Base-by-base conservation (phyloP, 2,888 invertebrate species). In the Clivina fossor region DNA sequence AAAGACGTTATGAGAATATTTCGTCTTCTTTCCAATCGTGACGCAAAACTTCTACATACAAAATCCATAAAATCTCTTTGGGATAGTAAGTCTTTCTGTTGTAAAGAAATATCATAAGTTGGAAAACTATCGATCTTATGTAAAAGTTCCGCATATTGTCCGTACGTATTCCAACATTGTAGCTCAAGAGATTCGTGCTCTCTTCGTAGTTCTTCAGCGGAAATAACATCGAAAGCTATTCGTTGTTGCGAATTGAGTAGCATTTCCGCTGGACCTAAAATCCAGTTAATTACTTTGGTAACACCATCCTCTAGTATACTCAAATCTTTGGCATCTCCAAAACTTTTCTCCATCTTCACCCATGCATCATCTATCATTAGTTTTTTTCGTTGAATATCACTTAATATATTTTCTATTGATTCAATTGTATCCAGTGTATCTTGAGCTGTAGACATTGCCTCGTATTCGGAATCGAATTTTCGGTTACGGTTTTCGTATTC, bases 61-160 rank as follows among this genome's bases (percentile, higher is more conserved):
- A 86, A 88, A 72, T 90, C 87, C 86, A 90, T 89, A 68, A 89
- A 89, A 67, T 89, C 88, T 59, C 84, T 78, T 65, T 88, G 86
- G 1, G 86, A 84, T 58, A 82, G 74, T 41, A 90, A 73, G 70
- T 88, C 87, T 65, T 79, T 80, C 35, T 79, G 78, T 35, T 75
- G 74, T 22, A 65, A 58, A 5, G 65, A 68, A 33, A 68, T 46
- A 41, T 75, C 77, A 40, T 74, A 72, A 28, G 75, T 74, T 1
- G 80, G 75, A 54, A 85, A 74, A 38, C 76, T 75, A 43, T 85
- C 84, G 46, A 88, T 84, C 71, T 84, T 82, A 68, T 89, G 86
- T 8, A 88, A 76, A 37, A 90, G 69, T 67, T 90, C 88, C 0
- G 88, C 88, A 71, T 89, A 89, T 65, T 84, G 82, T 9, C 86